These are phyloP conservation scores for Aplidium turbinatum DNA, from an alignment of 23 tunicate genomes.

Conservation along the genomic window DNA sequence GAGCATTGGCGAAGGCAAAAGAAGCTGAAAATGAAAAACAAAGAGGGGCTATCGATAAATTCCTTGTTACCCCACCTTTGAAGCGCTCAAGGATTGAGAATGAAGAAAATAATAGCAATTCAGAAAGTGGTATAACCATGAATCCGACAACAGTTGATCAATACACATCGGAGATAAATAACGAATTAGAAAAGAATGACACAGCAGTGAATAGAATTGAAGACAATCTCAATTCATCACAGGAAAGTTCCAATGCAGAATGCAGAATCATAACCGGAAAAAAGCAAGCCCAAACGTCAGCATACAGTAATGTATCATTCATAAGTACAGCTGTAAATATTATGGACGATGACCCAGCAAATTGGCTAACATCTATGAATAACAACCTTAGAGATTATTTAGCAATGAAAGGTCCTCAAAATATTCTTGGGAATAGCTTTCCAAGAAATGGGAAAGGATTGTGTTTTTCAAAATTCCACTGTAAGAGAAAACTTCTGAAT, in stretches of 20 bases:
- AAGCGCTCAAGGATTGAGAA: not conserved
- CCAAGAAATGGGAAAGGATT: slow-evolving; percentile 31
- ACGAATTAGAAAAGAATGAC: not conserved
- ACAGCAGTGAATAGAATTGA: not conserved
- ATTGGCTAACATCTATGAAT: not conserved
- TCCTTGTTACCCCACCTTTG: not conserved
- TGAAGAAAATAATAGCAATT: slow-evolving; percentile 11
- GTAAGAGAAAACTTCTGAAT: slow-evolving; percentile 33
- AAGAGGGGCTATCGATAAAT: not conserved
- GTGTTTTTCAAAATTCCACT: slow-evolving; percentile 28
- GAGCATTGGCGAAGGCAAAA: slow-evolving; percentile 16
- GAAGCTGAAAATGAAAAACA: slow-evolving; percentile 10
- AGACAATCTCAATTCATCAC: slow-evolving; percentile 8
- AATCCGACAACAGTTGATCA: slow-evolving; percentile 7
- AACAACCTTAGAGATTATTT: too few species aligned
- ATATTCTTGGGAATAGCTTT: slow-evolving; percentile 18
- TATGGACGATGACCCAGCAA: slow-evolving; percentile 12
- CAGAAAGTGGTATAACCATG: not conserved
- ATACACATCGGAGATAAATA: not conserved
- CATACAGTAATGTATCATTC: not conserved
- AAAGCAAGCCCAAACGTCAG: not conserved
- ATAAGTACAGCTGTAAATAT: not conserved
- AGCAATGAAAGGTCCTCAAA: slow-evolving; percentile 6
- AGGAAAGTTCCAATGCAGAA: not conserved
- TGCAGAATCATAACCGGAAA: too few species aligned